phyloP scores from a whole-genome alignment of 1,140 invertebrate species.

The Aphelinus certus region DNA sequence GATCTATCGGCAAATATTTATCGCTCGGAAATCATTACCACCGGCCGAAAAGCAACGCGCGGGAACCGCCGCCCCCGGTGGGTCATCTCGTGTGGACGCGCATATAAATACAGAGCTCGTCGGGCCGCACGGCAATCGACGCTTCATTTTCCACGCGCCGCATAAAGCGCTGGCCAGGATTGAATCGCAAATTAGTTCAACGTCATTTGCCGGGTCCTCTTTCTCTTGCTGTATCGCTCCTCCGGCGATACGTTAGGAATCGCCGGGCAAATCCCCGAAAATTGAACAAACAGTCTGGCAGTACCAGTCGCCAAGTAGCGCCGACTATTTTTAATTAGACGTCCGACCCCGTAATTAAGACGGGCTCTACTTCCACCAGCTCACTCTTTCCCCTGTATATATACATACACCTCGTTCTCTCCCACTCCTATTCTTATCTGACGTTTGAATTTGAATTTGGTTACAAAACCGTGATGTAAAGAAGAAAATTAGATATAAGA shows the following conservation, averaged over 20 bases:
- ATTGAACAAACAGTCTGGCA: conserved; percentile 45
- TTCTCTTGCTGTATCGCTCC: background rate
- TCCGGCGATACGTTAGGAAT: conserved; percentile 38
- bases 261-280: conserved; percentile 41
- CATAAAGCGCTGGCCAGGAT: background rate
- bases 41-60: too few relatives aligned
- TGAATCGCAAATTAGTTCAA: conserved; percentile 35
- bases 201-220: conserved; percentile 1
- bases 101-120: too few relatives aligned
- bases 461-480: background rate
- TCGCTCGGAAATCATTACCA: too few relatives aligned
- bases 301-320: background rate
- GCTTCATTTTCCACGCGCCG: background rate
- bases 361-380: conserved; percentile 48
- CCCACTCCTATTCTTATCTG: conserved; percentile 13
- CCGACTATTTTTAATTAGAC: conserved; percentile 52
- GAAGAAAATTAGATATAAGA: too few relatives aligned
- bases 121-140: background rate
- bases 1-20: too few relatives aligned
- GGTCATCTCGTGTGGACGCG: too few relatives aligned
- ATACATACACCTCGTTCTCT: conserved; percentile 4
- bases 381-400: conserved; percentile 32
- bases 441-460: conserved; percentile 40
- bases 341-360: conserved; percentile 51
- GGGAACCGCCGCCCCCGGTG: too few relatives aligned